phyloP scores from a whole-genome alignment of 2,888 invertebrate genomes.

The Nomada goodeniana region DNA sequence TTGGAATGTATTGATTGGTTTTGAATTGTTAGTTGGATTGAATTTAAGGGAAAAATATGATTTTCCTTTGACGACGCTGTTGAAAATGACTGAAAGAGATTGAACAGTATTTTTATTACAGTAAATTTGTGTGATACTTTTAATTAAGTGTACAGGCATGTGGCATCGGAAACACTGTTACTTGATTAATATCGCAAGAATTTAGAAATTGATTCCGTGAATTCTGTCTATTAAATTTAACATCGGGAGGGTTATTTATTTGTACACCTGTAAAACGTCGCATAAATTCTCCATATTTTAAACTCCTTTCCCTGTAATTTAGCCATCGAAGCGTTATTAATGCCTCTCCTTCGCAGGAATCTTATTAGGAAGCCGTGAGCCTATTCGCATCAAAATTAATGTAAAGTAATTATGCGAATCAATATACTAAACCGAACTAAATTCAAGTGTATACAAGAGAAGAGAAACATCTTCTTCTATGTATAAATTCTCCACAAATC shows the following conservation, averaged over 20 bases:
- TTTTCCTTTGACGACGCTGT: too few relatives aligned
- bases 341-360: background rate
- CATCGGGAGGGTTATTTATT: background rate
- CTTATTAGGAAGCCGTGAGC: background rate
- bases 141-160: too few relatives aligned
- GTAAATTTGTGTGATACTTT: too few relatives aligned
- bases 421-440: background rate
- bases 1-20: too few relatives aligned
- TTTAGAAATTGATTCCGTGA: background rate
- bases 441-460: background rate
- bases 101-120: too few relatives aligned
- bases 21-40: too few relatives aligned
- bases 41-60: too few relatives aligned
- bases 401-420: background rate
- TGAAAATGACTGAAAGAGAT: too few relatives aligned
- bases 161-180: too few relatives aligned
- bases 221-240: background rate
- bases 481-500: conserved; percentile 1
- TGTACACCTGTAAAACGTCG: background rate
- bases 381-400: background rate
- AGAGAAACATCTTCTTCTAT: background rate
- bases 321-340: conserved; percentile 10
- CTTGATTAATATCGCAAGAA: background rate
- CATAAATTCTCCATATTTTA: conserved; percentile 2
- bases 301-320: conserved; percentile 10